Base-by-base conservation (phyloP, 1,140 invertebrate species). In the Cydia strobilella region DNA sequence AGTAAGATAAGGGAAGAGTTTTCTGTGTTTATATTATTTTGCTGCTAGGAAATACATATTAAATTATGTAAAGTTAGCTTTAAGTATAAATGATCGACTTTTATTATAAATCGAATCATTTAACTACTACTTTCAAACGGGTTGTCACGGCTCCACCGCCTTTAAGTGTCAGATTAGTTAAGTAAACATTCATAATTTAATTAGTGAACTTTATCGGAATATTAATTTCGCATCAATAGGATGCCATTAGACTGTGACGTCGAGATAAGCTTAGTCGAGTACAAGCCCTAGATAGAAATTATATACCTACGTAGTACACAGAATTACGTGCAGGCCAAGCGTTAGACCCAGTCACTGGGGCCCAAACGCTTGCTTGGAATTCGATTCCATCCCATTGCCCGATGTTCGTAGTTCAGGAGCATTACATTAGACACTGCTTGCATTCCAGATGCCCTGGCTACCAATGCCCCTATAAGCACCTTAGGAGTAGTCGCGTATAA, bases 341-440 rank as follows among this genome's bases (percentile, higher is more conserved):
- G 27, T 69, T 35, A 31, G 27, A 35, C 65, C 65, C 31, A 69
- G 65, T 39, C 31, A 69, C 12, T 69, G 65, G 80, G 76, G 62
- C 69, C 82, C 85, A 86, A 84, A 88, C 87, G 86, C 88, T 83
- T 84, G 84, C 80, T 81, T 80, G 88, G 87, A 89, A 90, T 90
- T 82, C 82, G 80, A 79, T 84, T 86, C 85, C 84, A 80, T 80
- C 76, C 84, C 78, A 86, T 83, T 84, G 84, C 80, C 82, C 80
- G 84, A 81, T 83, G 82, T 80, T 84, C 82, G 79, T 76, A 86
- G 82, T 86, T 85, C 80, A 83, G 86, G 84, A 82, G 84, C 83
- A 89, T 88, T 88, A 89, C 86, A 88, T 89, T 89, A 82, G 83
- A 83, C 83, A 84, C 80, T 80, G 84, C 78, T 85, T 80, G 84